Percentiles rank a stretch among this genome's conserved stretches.
These are phyloP conservation scores for Chrysocyon brachyurus DNA, from an alignment of 2,797 vertebrate species.

Conservation along the genomic window DNA sequence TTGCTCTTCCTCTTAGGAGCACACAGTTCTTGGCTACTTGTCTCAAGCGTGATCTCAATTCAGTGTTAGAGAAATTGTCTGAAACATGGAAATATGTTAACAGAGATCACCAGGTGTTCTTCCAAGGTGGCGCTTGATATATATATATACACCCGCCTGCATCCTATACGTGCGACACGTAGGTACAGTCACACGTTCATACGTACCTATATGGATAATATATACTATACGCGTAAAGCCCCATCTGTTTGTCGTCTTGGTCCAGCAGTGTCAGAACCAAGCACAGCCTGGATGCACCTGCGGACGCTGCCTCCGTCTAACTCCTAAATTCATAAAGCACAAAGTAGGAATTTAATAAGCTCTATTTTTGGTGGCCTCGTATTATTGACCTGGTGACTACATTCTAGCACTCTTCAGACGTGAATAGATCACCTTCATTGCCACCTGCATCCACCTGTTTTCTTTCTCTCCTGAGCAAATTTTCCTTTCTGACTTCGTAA, in stretches of 20 bases:
- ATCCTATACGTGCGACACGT: rapidly evolving
- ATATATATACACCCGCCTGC: rapidly evolving
- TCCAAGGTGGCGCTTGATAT: rapidly evolving
- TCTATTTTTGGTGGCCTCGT: rapidly evolving
- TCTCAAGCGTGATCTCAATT: not conserved
- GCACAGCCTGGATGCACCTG: rapidly evolving
- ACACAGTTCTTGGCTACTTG: too few relatives aligned
- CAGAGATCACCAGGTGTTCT: not conserved
- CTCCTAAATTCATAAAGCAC: too few relatives aligned
- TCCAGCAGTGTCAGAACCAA: too few relatives aligned
- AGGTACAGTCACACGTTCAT: too few relatives aligned
- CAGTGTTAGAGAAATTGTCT: too few relatives aligned
- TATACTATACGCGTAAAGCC: rapidly evolving
- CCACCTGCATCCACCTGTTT: rapidly evolving
- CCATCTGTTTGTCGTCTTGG: not conserved
- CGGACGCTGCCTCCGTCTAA: rapidly evolving
- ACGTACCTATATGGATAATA: rapidly evolving
- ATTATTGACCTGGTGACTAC: too few relatives aligned
- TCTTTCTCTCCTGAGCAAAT: not conserved
- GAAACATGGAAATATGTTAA: not conserved
- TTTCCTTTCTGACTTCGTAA: not conserved
- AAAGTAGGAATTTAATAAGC: too few relatives aligned
- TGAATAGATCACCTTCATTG: too few relatives aligned
- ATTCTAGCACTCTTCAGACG: not conserved
- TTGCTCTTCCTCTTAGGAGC: not conserved